Conservation (phyloP, 2,797 vertebrate species). For the Selene dorsalis region DNA sequence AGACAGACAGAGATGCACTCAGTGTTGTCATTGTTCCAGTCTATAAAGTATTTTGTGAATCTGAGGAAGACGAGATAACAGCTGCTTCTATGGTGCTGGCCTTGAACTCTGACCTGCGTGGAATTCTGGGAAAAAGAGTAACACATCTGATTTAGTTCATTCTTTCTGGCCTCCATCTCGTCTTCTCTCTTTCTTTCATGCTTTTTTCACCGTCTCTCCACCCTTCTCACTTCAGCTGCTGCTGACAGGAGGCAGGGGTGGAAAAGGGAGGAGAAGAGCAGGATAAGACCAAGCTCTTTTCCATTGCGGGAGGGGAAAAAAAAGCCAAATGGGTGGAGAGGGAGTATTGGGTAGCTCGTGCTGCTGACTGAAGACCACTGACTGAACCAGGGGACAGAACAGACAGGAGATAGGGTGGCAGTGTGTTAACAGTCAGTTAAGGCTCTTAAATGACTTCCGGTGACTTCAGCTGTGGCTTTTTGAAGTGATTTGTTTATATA, state of each 20-base stretch:
- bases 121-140: not conserved
- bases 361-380: slow-evolving; percentile 58
- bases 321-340: slow-evolving; percentile 35
- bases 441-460: slow-evolving; percentile 30
- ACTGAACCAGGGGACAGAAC: slow-evolving; percentile 41
- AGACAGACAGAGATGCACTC: not conserved
- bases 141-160: not conserved
- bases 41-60: not conserved
- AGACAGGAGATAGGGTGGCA: slow-evolving; percentile 42
- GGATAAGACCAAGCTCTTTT: slow-evolving; percentile 58
- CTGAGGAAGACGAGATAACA: not conserved
- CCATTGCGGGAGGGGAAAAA: slow-evolving; percentile 29
- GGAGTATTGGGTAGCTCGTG: slow-evolving; percentile 31
- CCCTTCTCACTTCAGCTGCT: slow-evolving; percentile 21
- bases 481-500: slow-evolving; percentile 16
- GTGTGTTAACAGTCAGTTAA: slow-evolving; percentile 44
- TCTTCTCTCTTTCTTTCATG: not conserved
- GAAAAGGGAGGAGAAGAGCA: slow-evolving; percentile 37
- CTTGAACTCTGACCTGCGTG: not conserved
- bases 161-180: not conserved
- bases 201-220: slow-evolving; percentile 18
- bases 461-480: slow-evolving; percentile 14
- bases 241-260: slow-evolving; percentile 42
- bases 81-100: not conserved
- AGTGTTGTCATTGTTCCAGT: not conserved